Percentiles rank a stretch among this genome's conserved stretches.
Conservation (phyloP, 2,797 vertebrate genomes). For the Euphonia xanthogaster region DNA sequence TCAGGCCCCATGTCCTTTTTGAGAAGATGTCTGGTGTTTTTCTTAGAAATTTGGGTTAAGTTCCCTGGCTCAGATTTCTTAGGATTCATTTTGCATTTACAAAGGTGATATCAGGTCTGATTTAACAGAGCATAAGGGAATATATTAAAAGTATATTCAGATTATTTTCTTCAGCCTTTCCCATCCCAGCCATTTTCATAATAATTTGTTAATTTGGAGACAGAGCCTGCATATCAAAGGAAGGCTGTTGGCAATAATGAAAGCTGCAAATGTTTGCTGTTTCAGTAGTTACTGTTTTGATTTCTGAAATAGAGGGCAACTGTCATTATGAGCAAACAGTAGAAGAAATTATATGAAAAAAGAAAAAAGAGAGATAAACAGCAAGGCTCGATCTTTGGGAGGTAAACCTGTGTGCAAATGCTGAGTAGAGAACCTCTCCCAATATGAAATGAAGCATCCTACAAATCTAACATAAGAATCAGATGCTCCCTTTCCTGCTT, state of each 20-base stretch:
- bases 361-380: neutral
- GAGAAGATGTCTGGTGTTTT: neutral
- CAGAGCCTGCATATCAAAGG: neutral
- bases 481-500: neutral
- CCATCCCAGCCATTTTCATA: neutral
- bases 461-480: neutral
- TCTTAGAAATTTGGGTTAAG: neutral
- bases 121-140: neutral
- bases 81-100: neutral
- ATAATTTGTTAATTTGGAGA: slow-evolving; percentile 9
- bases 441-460: neutral
- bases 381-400: neutral
- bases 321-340: neutral
- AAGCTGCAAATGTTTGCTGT: neutral
- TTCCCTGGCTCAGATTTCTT: neutral
- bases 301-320: neutral
- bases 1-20: neutral
- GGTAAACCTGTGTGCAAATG: neutral
- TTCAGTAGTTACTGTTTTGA: neutral
- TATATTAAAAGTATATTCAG: neutral
- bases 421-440: neutral
- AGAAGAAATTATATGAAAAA: neutral
- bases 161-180: neutral
- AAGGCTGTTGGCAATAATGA: neutral
- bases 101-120: neutral